phyloP scores from a whole-genome alignment of 1,140 invertebrate species.

The Leptopilina boulardi region DNA sequence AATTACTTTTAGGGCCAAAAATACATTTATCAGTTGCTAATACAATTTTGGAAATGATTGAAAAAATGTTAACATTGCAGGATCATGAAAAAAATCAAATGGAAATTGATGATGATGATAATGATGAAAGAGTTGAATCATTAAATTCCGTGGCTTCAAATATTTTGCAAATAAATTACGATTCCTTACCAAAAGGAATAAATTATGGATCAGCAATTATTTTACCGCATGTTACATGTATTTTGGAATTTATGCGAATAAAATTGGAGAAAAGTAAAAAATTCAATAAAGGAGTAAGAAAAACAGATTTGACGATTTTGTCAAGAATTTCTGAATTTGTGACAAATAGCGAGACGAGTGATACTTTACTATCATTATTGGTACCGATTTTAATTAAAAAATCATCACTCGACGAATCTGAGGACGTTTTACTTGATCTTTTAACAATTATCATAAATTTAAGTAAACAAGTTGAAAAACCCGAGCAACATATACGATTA shows the following conservation, averaged over 20 bases:
- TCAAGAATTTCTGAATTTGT: constrained; percentile 87
- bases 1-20: constrained; percentile 83
- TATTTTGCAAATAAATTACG: constrained; percentile 53
- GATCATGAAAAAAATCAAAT: constrained; percentile 76
- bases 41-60: constrained; percentile 86
- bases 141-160: constrained; percentile 56
- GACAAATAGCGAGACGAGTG: constrained; percentile 80
- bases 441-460: constrained; percentile 86
- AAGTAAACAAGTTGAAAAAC: constrained; percentile 80
- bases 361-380: constrained; percentile 82
- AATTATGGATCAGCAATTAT: constrained; percentile 86
- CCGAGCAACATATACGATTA: constrained; percentile 81
- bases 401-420: constrained; percentile 70
- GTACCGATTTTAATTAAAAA: constrained; percentile 86
- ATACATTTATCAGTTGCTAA: constrained; percentile 81
- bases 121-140: too few relatives aligned
- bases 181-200: constrained; percentile 69
- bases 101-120: constrained; percentile 63
- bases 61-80: constrained; percentile 84
- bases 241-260: constrained; percentile 84
- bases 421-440: constrained; percentile 80
- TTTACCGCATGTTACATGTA: constrained; percentile 82
- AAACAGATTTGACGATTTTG: constrained; percentile 86
- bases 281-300: constrained; percentile 79
- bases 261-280: constrained; percentile 78